These are phyloP conservation scores for Leucania comma DNA, from an alignment of 2,888 invertebrate genomes.

Conservation along the genomic window DNA sequence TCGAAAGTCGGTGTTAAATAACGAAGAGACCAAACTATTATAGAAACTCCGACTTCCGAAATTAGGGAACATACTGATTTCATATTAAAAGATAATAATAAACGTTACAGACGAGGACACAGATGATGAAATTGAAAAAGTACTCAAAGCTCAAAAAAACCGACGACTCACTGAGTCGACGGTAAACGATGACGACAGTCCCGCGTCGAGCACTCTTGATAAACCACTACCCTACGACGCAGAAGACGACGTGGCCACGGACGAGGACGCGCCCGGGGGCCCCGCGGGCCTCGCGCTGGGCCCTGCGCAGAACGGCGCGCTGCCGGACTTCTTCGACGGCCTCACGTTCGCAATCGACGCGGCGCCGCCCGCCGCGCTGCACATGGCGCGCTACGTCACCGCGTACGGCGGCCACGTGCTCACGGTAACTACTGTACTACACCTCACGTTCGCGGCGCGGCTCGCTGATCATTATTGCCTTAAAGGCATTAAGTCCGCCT, in stretches of 20 bases:
- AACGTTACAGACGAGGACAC: slow-evolving; percentile 85
- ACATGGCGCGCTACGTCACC: slow-evolving; percentile 87
- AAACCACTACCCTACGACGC: not conserved
- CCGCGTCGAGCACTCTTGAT: not conserved
- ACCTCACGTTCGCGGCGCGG: too few species aligned
- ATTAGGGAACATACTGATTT: not conserved
- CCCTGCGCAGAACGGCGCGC: slow-evolving; percentile 29
- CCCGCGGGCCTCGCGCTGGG: not conserved
- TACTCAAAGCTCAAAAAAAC: slow-evolving; percentile 72
- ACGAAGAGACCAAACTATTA: too few species aligned
- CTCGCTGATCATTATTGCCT: too few species aligned
- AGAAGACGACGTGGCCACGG: slow-evolving; percentile 54
- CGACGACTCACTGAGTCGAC: slow-evolving; percentile 34
- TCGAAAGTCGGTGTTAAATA: too few species aligned
- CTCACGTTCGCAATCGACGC: slow-evolving; percentile 84
- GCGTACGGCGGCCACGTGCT: slow-evolving; percentile 91
- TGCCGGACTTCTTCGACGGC: slow-evolving; percentile 88
- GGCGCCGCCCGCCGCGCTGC: slow-evolving; percentile 63
- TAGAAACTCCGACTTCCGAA: too few species aligned
- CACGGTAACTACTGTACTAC: slow-evolving; percentile 58
- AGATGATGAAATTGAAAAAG: slow-evolving; percentile 92
- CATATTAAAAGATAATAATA: not conserved
- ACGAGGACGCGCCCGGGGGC: slow-evolving; percentile 23
- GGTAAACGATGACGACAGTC: not conserved
- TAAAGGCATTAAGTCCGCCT: too few species aligned